Conservation (phyloP, 2,888 invertebrate species). For the Catocala nupta region DNA sequence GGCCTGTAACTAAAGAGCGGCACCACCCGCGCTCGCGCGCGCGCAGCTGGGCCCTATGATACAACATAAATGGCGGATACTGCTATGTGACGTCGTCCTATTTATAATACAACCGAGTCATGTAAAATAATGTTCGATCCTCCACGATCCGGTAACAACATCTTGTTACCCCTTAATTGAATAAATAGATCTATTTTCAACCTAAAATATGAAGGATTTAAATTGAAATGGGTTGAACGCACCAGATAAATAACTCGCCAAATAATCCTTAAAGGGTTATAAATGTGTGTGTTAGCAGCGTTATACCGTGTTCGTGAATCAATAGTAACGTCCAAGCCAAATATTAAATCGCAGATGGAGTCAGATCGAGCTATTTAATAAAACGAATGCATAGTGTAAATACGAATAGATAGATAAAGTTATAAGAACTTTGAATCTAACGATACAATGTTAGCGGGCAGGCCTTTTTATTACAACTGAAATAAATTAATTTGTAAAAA, state of each 20-base stretch:
- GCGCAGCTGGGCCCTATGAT: constrained; percentile 42
- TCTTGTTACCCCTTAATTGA: constrained; percentile 25
- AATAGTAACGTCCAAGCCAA: neutral
- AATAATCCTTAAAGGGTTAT: constrained; percentile 1
- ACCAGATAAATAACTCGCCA: constrained; percentile 11
- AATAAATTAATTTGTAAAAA: neutral
- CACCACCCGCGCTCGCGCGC: neutral
- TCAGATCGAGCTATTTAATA: neutral
- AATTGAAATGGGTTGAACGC: constrained; percentile 19
- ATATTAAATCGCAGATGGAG: neutral
- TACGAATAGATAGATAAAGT: too few species aligned
- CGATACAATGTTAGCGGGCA: too few species aligned
- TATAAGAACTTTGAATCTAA: too few species aligned
- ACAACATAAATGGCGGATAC: constrained; percentile 36
- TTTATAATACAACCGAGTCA: constrained; percentile 27
- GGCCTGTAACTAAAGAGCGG: constrained; percentile 11
- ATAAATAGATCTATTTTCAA: constrained; percentile 30
- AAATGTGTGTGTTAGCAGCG: too few species aligned
- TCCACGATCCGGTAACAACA: constrained; percentile 7
- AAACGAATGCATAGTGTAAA: neutral
- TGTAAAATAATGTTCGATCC: constrained; percentile 27
- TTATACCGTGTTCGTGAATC: neutral
- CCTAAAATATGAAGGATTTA: constrained; percentile 20
- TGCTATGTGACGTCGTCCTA: constrained; percentile 34
- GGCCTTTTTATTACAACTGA: neutral